Base-by-base conservation (phyloP, 2,797 vertebrate species). In the Valencia hispanica region DNA sequence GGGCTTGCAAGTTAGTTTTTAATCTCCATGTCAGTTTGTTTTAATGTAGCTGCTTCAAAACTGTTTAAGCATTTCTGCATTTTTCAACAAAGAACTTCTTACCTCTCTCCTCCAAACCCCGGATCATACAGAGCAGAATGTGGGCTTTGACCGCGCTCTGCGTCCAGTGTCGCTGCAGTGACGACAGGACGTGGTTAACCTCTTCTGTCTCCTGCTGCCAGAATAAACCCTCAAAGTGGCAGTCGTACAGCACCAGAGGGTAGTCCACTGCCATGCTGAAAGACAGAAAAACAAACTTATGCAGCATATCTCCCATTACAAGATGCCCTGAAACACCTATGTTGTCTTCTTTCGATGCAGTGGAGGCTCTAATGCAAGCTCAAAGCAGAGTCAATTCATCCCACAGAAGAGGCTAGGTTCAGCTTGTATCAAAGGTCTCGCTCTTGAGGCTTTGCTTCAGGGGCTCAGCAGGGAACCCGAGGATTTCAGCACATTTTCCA, bases 221-320 rank as follows among this genome's bases (percentile, higher is more conserved):
- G 69, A 74, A 90, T 71, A 98, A 68, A 75, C 95, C 96, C 59
- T 96, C 94, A 48, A 98, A 99, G 79, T 96, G 94, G 0, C 98
- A 99, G 86, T 97, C 87, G 0, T 97, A 95, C 14, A 99, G 93
- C 73, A 99, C 96, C 73, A 99, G 93, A 12, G 98, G 98, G 80
- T 95, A 98, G 90, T 99, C 97, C 0, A 98, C 95, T 0, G 98
- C 98, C 98, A 99, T 99, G 90, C 98, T 99, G 43, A 32, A 73
- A 47, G 68, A 30, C 30, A 53, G 3, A 69, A 6, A 36, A 27
- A 66, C 25, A 73, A 22, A n/a, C 4, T 0, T 48, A n/a, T 17
- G 45, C 2, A 34, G 27, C 6, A 25, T 39, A 39, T 25, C 34
- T 65, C 34, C 34, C 39, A 22, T 39, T 65, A 59, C 18, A 59